Evolutionary conservation across 2,113 vertebrate genomes (phyloP), one percentile per base, ranked within the genome.

Genomic region (Nycticorax nycticorax): DNA sequence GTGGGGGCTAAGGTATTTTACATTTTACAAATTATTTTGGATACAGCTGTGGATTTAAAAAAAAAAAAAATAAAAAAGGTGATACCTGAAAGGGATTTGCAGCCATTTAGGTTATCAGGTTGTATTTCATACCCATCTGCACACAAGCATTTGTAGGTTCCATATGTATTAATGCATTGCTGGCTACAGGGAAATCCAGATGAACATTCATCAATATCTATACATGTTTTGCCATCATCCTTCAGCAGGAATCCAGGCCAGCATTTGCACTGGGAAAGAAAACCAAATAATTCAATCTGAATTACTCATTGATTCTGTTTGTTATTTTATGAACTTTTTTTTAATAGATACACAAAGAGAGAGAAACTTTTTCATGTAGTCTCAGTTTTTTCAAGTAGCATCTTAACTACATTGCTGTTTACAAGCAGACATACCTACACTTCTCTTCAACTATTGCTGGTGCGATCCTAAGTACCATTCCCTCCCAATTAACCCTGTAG

Each of bases 181-280:
- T 99, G 99, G 97, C 99, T 99, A 95, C 99, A 99, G 53, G 99
- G 99, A 77, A 99, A 99, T 27, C 97, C 99, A n/a, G 98, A 98
- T 23, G 98, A 98, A 84, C 99, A 99, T 98, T 99, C 99, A 80
- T 99, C 99, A 97, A 99, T 96, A 97, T 99, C 99, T 81, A 99
- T 97, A 85, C 99, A 99, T 1, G 99, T 99, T 98, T 98, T 99
- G 76, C 99, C 99, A 94, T 99, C 99, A 89, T 99, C 98, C 96
- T 99, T 99, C 96, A 99, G 98, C 84, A 98, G 97, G 93, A 99
- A 99, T 94, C 99, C 99, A 95, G 99, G 99, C 99, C 99, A 99
- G 96, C 99, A 99, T 95, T 99, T 99, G 96, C 99, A 99, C 99
- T 99, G 93, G 60, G 82, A 92, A 97, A 92, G 90, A 22, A 93